These are phyloP conservation scores for Hystrix brachyura DNA, from an alignment of 2,113 vertebrate genomes.

Conservation along the genomic window DNA sequence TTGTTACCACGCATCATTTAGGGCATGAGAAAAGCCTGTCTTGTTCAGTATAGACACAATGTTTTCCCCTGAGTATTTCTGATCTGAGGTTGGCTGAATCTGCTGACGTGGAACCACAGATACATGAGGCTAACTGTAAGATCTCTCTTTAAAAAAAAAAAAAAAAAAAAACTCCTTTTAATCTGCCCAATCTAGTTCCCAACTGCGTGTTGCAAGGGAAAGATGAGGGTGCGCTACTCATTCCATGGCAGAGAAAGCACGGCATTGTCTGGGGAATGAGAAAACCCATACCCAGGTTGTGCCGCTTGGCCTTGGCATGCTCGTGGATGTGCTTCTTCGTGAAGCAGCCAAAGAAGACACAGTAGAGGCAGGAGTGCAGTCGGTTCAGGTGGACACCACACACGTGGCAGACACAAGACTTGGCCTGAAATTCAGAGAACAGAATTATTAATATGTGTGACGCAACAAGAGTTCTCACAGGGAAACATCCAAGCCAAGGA, in stretches of 20 bases:
- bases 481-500: background rate
- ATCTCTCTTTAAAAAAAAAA: too few species aligned
- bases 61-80: background rate
- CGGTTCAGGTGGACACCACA: slow-evolving; percentile 96
- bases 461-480: background rate
- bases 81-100: background rate
- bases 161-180: too few species aligned
- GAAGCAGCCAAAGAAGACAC: slow-evolving; percentile 99
- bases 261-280: background rate
- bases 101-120: background rate
- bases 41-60: background rate
- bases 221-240: background rate
- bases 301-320: slow-evolving; percentile 98
- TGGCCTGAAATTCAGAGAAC: slow-evolving; percentile 89
- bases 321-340: slow-evolving; percentile 99
- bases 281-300: slow-evolving; percentile 96
- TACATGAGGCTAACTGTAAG: background rate
- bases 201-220: background rate
- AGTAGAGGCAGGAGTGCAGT: slow-evolving; percentile 99
- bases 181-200: background rate
- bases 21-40: background rate
- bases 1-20: background rate
- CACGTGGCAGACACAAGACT: slow-evolving; percentile 95
- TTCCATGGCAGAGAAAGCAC: background rate
- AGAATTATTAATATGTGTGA: background rate